These are phyloP conservation scores for Argyrosomus japonicus DNA, from an alignment of 2,113 vertebrate species.

Conservation along the genomic window DNA sequence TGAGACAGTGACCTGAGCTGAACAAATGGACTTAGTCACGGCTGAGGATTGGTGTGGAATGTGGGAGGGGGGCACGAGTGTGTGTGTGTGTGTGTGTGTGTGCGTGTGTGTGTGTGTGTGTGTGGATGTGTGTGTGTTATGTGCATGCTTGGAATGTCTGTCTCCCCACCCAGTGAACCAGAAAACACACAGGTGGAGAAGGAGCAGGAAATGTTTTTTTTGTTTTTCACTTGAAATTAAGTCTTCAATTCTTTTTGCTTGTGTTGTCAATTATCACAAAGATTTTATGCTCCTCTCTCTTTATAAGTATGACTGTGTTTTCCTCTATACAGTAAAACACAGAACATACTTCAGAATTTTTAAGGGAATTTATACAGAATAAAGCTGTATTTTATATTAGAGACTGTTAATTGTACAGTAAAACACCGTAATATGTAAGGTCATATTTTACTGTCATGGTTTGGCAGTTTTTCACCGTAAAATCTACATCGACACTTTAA, in stretches of 20 bases:
- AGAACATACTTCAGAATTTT: too few species aligned
- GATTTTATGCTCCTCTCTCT: too few species aligned
- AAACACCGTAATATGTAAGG: too few species aligned
- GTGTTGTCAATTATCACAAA: not conserved
- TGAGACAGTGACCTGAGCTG: constrained; percentile 80
- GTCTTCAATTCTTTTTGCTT: not conserved
- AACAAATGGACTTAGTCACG: constrained; percentile 86
- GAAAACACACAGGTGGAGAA: constrained; percentile 76
- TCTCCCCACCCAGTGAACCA: constrained; percentile 75
- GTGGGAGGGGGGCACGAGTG: constrained; percentile 67
- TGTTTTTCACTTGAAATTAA: not conserved
- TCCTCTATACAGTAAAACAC: too few species aligned
- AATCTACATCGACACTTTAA: too few species aligned
- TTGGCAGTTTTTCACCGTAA: too few species aligned
- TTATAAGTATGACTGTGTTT: too few species aligned
- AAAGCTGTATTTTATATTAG: too few species aligned
- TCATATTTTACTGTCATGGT: too few species aligned
- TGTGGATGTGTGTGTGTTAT: constrained; percentile 37
- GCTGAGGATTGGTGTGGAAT: constrained; percentile 84
- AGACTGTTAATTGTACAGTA: too few species aligned
- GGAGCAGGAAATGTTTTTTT: constrained; percentile 25
- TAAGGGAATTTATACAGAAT: too few species aligned
- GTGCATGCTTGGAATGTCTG: constrained; percentile 75
- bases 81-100: constrained; percentile 31
- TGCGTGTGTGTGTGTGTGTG: constrained; percentile 28